Evolutionary conservation across 2,888 invertebrate genomes (phyloP), one percentile per base, ranked within the genome.

Genomic region (Elmis aenea): DNA sequence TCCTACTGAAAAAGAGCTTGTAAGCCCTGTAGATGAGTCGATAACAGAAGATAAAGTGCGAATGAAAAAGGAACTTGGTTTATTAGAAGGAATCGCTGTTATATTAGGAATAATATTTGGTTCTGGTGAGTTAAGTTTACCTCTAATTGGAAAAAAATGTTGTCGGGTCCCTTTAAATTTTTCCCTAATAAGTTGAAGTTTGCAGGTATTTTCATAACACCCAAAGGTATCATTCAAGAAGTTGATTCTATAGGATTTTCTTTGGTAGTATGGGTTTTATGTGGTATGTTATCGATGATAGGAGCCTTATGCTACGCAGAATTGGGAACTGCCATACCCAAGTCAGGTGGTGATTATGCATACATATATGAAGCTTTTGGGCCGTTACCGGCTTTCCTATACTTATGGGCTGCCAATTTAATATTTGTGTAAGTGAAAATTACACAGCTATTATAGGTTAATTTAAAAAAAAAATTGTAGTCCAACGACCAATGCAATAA

Each of bases 261-360:
- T 0, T 67, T 96, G 11, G 66, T 86, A 2, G 81, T 96, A 30
- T 96, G 96, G 96, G 73, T 83, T 0, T 66, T 84, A 2, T 93
- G 92, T 62, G 96, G 96, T 2, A 57, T 89, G 3, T 71, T 96
- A 20, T 93, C 94, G 0, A 87, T 91, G 70, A 77, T 96, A 16
- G 97, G 97, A 5, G 96, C 97, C 1, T 69, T 96, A 23, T 96
- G 96, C 54, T 99, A 99, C 65, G 95, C 97, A 5, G 97, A 99
- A 74, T 71, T 99, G 42, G 97, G 78, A 13, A 85, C 85, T 10
- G 75, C 81, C 11, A 83, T 97, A 59, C 88, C 92, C 2, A 87
- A 91, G 60, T 94, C 93, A 39, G 96, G 96, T 12, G 96, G 95
- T 2, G 96, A 97, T 70, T 97, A 97, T 67, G 93, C 94, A 18